Evolutionary conservation across 2,888 invertebrate genomes (phyloP).

Genomic region (Adelphocoris suturalis): DNA sequence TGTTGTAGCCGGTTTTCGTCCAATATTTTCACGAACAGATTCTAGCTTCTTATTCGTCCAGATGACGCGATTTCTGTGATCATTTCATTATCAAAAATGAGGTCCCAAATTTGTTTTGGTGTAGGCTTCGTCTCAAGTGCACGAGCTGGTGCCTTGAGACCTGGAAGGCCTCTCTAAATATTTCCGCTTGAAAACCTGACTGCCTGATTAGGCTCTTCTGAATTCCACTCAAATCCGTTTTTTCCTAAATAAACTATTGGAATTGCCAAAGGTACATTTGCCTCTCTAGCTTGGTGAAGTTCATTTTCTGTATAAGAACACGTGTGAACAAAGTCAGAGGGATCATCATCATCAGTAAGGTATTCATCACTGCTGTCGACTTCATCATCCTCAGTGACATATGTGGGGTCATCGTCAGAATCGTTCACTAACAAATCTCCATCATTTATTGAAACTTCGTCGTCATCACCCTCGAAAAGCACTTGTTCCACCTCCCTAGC

Average conservation of each 20-base stretch:
- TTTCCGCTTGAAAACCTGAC: neutral
- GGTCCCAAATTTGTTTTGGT: neutral
- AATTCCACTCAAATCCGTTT: neutral
- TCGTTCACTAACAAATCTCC: neutral
- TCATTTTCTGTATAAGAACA: neutral
- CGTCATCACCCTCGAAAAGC: neutral
- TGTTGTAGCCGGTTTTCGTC: too few relatives aligned
- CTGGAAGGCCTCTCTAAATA: neutral
- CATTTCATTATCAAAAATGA: neutral
- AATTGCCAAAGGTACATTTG: constrained; percentile 17
- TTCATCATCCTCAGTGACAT: constrained; percentile 9
- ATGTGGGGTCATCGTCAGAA: neutral
- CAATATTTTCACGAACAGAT: neutral
- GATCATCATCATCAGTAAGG: neutral
- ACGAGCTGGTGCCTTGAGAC: neutral
- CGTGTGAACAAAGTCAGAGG: constrained; percentile 6
- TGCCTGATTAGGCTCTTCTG: neutral
- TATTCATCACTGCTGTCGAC: neutral
- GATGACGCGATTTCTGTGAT: constrained; percentile 13
- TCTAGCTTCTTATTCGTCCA: neutral
- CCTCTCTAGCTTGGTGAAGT: constrained; percentile 21
- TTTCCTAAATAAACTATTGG: neutral
- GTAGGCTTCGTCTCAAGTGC: constrained; percentile 3
- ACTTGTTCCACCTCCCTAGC: neutral
- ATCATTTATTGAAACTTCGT: neutral